Evolutionary conservation across 2,888 invertebrate species (phyloP), one percentile per base, ranked within the genome.

Genomic region (Apamea epomidion): DNA sequence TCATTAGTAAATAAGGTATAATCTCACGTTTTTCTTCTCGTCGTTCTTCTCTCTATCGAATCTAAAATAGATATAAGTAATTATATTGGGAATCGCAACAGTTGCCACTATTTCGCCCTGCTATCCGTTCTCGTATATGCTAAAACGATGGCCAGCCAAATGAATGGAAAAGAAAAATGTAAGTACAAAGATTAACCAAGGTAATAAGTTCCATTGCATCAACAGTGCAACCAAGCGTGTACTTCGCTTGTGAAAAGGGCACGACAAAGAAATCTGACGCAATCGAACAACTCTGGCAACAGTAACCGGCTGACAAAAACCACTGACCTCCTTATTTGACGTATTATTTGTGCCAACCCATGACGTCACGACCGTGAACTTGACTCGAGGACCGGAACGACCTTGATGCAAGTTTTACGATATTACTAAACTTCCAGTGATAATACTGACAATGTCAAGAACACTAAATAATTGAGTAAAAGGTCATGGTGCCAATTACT

Each of bases 301-400:
- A 54, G 68, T 81, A 51, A 58, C 29, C 51, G 60, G 64, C 68
- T 81, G 81, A 78, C 72, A 81, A 76, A 81, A 81, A 78, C 60
- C n/a, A 0, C 74, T 88, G 90, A 90, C 87, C 91, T 89, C 87
- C 84, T 87, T 86, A 72, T 45, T 78, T 85, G 84, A 87, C 81
- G 87, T 86, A 83, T 86, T 82, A 84, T 79, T 78, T 86, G 77
- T 78, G 70, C 32, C 42, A 29, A 21, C 25, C 25, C 12, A 32
- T 81, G 85, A 85, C 76, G 74, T 83, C 80, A 88, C 79, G 76
- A 70, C 92, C 92, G 78, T 92, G 93, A 93, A 93, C 93, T 93
- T 93, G 93, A 91, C 91, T 90, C 64, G 42, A 82, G 82, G 81
- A 62, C 81, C 83, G 68, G 42, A 73, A 77, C 73, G 88, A 87